Base-by-base conservation (phyloP, 2,113 vertebrate species). In the Pangasianodon hypophthalmus region DNA sequence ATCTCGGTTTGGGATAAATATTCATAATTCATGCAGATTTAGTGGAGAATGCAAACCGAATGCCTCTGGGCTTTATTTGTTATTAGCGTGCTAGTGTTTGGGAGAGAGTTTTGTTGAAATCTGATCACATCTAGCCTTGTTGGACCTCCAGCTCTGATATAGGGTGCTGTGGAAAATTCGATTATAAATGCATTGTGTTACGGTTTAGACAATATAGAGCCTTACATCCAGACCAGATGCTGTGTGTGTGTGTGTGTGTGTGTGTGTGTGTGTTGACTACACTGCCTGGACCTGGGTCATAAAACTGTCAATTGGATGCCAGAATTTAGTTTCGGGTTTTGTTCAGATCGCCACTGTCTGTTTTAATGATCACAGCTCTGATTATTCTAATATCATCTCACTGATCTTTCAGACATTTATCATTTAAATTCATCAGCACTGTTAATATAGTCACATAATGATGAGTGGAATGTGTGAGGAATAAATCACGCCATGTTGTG, bases 161-260 rank as follows among this genome's bases (percentile, higher is more conserved):
- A 10, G 7, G n/a, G 16, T 41, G 16, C 18, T 84, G 32, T 14
- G 56, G 82, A 60, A 62, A 60, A 29, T 26, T 26, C 10, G 10
- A 84, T 84, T 44, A 41, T 44, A 84, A 26, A 84, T 60, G 54
- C 82, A 26, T 56, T 83, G 52, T 58, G 80, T 37, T 84, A 84
- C 21, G 37, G 82, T 58, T 44, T 60, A 84, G 32, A 62, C 54
- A 26, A 62, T 84, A 60, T 60, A 7, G 56, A 84, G 32, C 32
- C 10, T 60, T 84, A 62, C n/a, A 84, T 60, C 9, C 37, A 84
- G 37, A 84, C 82, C 82, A 84, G 52, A 83, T 83, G 80, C n/a
- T 37, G 14, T 37, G 62, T 77, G 73, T 32, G 29, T 32, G 50
- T 54, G 50, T 52, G 77, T 80, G 77, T 80, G 77, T 52, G 48